Percentiles rank a stretch among this genome's conserved stretches.
These are phyloP conservation scores for Poeciliopsis infans DNA, from an alignment of 2,797 vertebrate genomes.

Conservation along the genomic window DNA sequence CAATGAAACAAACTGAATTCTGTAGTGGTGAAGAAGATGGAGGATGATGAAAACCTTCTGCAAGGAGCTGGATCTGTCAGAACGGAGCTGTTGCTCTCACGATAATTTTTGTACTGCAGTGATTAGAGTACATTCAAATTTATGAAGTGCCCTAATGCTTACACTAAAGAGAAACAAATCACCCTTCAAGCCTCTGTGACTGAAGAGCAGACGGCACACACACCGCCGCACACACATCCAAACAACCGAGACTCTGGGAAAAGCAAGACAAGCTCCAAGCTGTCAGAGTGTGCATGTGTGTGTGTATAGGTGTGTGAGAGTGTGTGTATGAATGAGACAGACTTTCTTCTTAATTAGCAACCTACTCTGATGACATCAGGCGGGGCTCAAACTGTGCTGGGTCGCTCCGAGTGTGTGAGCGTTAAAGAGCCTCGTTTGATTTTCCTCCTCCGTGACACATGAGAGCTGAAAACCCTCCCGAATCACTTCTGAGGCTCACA, in stretches of 20 bases:
- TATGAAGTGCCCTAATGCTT: not conserved
- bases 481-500: constrained; percentile 56
- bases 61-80: not conserved
- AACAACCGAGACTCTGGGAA: constrained; percentile 31
- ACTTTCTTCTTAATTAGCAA: constrained; percentile 63
- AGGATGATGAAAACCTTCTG: not conserved
- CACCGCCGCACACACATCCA: not conserved
- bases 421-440: constrained; percentile 53
- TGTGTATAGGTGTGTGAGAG: constrained; percentile 13
- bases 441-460: constrained; percentile 56
- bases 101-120: not conserved
- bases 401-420: constrained; percentile 37
- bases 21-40: not conserved
- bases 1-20: not conserved
- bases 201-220: not conserved
- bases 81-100: not conserved
- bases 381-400: constrained; percentile 64
- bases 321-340: constrained; percentile 35
- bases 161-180: constrained; percentile 10
- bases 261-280: constrained; percentile 50
- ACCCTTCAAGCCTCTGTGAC: constrained; percentile 3
- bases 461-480: constrained; percentile 56
- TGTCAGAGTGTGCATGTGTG: constrained; percentile 42
- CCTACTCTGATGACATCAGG: constrained; percentile 65
- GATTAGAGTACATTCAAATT: not conserved